Evolutionary conservation across 2,888 invertebrate species (phyloP).

Genomic region (Candidula unifasciata): DNA sequence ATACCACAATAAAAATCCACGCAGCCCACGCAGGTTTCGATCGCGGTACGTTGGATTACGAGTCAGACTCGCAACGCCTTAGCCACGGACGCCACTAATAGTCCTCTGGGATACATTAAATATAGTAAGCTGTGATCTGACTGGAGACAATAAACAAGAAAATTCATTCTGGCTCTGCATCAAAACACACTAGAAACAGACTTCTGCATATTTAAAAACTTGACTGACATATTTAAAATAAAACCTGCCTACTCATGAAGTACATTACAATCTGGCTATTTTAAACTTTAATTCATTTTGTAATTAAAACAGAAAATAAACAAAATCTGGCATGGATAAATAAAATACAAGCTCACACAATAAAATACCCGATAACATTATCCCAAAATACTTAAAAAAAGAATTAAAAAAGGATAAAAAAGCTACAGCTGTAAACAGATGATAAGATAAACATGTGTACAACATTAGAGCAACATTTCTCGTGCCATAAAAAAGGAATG

Average conservation of each 20-base stretch:
- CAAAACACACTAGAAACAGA: not conserved
- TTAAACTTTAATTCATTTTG: not conserved
- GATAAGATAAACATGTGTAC: not conserved
- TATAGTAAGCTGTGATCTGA: too few relatives aligned
- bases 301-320: not conserved
- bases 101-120: too few relatives aligned
- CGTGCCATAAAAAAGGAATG: slow-evolving; percentile 29
- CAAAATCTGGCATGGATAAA: not conserved
- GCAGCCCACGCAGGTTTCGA: too few relatives aligned
- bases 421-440: not conserved
- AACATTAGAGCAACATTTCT: not conserved
- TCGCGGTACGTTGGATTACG: too few relatives aligned
- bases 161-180: too few relatives aligned
- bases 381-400: not conserved
- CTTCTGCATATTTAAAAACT: not conserved
- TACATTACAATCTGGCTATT: not conserved
- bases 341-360: not conserved
- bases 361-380: not conserved
- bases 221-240: not conserved
- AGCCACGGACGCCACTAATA: too few relatives aligned
- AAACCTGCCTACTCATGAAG: not conserved
- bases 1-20: too few relatives aligned
- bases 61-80: too few relatives aligned
- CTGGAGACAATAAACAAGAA: too few relatives aligned
- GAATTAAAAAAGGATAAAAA: too few relatives aligned